Conservation (phyloP, 2,888 invertebrate species). For the Drosophila phalerata region DNA sequence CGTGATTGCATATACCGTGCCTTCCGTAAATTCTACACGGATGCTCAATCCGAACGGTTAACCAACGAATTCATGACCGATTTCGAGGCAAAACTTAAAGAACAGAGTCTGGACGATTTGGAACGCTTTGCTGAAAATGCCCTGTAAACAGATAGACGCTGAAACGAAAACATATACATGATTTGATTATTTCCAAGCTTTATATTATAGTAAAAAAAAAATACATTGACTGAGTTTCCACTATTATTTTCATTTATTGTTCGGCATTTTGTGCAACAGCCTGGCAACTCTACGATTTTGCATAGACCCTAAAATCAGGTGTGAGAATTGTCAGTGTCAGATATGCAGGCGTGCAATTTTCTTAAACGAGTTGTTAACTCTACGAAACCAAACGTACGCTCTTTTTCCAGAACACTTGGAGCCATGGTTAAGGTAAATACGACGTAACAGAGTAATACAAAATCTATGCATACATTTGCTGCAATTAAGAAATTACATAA, state of each 20-base stretch:
- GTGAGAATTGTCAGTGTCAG: slow-evolving; percentile 36
- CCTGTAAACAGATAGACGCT: slow-evolving; percentile 34
- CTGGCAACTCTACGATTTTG: slow-evolving; percentile 61
- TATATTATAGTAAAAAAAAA: slow-evolving; percentile 28
- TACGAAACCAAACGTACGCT: slow-evolving; percentile 59
- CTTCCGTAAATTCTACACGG: slow-evolving; percentile 87
- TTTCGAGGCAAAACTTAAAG: slow-evolving; percentile 82
- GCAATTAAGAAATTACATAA: slow-evolving; percentile 60
- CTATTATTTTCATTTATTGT: slow-evolving; percentile 10
- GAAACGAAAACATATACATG: slow-evolving; percentile 20
- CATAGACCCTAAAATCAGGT: slow-evolving; percentile 37
- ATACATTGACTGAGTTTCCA: slow-evolving; percentile 20
- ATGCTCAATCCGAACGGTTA: slow-evolving; percentile 87
- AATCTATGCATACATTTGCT: not conserved
- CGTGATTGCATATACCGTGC: slow-evolving; percentile 86
- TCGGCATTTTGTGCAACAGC: slow-evolving; percentile 20
- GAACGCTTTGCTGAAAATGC: slow-evolving; percentile 81
- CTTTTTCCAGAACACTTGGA: slow-evolving; percentile 77
- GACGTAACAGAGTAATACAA: not conserved
- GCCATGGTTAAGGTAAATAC: slow-evolving; percentile 84
- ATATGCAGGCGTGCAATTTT: slow-evolving; percentile 74
- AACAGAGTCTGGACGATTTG: slow-evolving; percentile 84
- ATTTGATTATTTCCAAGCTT: slow-evolving; percentile 30
- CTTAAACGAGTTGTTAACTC: slow-evolving; percentile 70
- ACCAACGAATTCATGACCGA: slow-evolving; percentile 83